A percentile compares a stretch with the other conserved stretches of the same genome.
phyloP scores from a whole-genome alignment of 1,140 invertebrate genomes.

The Camponotus vicinus region DNA sequence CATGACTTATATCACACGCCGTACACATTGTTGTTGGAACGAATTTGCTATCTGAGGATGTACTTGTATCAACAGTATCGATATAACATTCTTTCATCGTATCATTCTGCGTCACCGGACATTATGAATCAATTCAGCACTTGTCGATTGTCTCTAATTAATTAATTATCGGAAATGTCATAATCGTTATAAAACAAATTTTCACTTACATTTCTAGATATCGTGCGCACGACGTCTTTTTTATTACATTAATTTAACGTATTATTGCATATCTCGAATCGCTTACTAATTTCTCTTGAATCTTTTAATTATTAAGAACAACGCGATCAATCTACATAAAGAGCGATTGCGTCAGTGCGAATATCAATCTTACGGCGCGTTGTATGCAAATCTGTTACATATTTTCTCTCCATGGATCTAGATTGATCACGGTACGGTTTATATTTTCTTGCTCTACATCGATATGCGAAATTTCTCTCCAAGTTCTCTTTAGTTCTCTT shows the following conservation, averaged over 20 bases:
- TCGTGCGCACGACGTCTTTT: neutral
- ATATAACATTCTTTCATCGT: conserved; percentile 35
- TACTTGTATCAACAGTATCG: conserved; percentile 15
- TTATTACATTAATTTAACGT: neutral
- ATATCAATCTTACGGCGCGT: neutral
- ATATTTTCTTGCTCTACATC: neutral
- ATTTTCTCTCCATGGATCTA: neutral
- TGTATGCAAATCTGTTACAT: neutral
- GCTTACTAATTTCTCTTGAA: neutral
- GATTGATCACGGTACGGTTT: neutral
- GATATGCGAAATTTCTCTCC: neutral
- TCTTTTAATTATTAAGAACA: neutral
- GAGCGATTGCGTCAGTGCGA: neutral
- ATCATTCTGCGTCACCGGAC: neutral
- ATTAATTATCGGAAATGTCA: conserved; percentile 16
- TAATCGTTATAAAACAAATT: neutral
- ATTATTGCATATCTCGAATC: neutral
- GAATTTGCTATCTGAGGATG: conserved; percentile 37
- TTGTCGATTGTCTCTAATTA: neutral
- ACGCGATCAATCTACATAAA: neutral
- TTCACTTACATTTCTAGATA: neutral
- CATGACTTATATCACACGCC: conserved; percentile 45
- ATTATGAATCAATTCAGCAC: neutral
- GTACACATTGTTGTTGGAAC: conserved; percentile 38
- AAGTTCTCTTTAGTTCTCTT: conserved; percentile 6